Base-by-base conservation (phyloP, 2,888 invertebrate genomes). In the Caenorhabditis angaria region DNA sequence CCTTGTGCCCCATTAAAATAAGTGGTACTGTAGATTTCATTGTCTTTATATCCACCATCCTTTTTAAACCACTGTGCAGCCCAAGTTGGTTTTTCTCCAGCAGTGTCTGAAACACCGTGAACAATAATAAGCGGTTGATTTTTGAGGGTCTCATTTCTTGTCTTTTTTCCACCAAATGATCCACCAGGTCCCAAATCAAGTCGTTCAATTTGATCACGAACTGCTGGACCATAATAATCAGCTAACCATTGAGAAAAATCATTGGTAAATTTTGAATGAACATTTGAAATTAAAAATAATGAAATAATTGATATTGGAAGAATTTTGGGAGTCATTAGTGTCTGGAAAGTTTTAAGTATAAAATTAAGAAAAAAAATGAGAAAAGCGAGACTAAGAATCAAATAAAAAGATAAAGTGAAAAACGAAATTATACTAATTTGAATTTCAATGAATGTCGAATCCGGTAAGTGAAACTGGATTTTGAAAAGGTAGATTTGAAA, bases 1-100 rank as follows among this genome's bases (percentile, higher is more conserved):
- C 86, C 86, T 59, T 86, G 83, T 4, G 83, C 83, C 5, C 86
- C 86, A 65, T 86, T 85, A 62, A 85, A 84, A 64, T 86, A 86
- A 2, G 86, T 86, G 2, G 86, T 86, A n/a, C 81, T 83, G 62
- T 85, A 85, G 53, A 85, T 67, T 62, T 85, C 85, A 25, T 79
- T 78, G 10, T 74, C 76, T 3, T 76, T 76, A 69, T 85, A 85
- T 18, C 80, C 80, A 8, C 78, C 81, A 5, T 65, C 59, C 57
- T 66, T 58, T 62, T 81, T 83, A 70, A 81, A 84, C 62, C 77
- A 77, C 18, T 72, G 69, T 3, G 85, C 83, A 4, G 82, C 80
- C 41, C 72, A 65, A n/a, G 71, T 70, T 74, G 83, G 82, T 60
- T 80, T 82, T 48, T 85, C 84, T 8, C 86, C 84, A 29, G 86